Percentiles rank a stretch among this genome's conserved stretches.
These are phyloP conservation scores for Athripsodes cinereus DNA, from an alignment of 2,888 invertebrate species.

Conservation along the genomic window DNA sequence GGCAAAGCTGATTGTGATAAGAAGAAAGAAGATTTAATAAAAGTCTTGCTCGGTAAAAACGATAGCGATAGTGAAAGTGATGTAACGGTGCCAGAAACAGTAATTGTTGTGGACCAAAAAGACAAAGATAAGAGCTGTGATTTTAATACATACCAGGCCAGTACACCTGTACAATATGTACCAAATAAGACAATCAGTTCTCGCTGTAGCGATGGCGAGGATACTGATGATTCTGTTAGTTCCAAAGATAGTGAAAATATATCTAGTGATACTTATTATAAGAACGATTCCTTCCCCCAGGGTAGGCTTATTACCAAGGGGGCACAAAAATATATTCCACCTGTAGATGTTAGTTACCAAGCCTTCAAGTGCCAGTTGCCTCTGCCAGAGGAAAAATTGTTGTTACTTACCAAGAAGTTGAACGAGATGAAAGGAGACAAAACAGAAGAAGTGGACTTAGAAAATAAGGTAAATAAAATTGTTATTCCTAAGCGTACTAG, in stretches of 20 bases:
- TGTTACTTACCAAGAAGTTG: slow-evolving; percentile 32
- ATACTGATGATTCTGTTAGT: background rate
- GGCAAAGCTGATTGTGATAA: background rate
- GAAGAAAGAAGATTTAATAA: background rate
- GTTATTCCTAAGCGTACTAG: no score
- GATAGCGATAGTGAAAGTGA: background rate
- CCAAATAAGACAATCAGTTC: background rate
- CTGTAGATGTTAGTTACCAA: slow-evolving; percentile 38
- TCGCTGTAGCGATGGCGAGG: background rate
- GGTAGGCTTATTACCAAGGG: slow-evolving; percentile 41
- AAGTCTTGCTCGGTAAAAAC: background rate
- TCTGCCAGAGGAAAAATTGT: slow-evolving; percentile 42
- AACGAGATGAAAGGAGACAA: background rate
- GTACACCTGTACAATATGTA: background rate
- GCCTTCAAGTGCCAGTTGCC: slow-evolving; percentile 45
- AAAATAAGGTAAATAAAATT: background rate
- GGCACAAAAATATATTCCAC: slow-evolving; percentile 50
- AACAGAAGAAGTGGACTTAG: background rate
- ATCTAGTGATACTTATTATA: background rate
- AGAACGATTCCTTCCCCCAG: background rate
- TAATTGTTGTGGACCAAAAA: background rate
- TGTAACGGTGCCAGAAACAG: background rate
- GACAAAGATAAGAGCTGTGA: background rate
- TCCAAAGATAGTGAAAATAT: background rate
- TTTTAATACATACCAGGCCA: background rate